Base-by-base conservation (phyloP, 2,888 invertebrate species). In the Anagyrus pseudococci region DNA sequence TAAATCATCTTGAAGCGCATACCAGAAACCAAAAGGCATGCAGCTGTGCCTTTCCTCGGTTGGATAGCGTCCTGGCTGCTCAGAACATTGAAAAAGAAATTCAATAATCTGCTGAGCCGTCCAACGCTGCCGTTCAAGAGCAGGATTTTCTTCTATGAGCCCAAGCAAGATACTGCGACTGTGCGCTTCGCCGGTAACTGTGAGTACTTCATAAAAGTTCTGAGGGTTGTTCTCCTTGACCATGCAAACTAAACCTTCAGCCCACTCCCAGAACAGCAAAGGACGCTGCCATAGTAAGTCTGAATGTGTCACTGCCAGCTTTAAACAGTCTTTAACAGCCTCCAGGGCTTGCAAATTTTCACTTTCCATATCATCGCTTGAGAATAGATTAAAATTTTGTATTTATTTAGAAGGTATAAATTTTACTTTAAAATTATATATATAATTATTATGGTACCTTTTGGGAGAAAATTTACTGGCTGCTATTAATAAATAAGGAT, bases 11-110 rank as follows among this genome's bases (percentile, higher is more conserved):
- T 96, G 96, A 56, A 96, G 81, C 59, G 91, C 89, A 78, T 93
- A 96, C 96, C 96, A 96, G 80, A 96, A 94, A 2, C 92, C 91
- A 82, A 96, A 90, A 0, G 94, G 88, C 68, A 94, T 85, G 64
- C 89, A 91, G 75, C 95, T 96, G 66, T 92, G 88, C 0, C 88
- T 90, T 82, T 96, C 97, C 74, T 96, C 93, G 3, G 91, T 85
- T 0, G 96, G 96, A 82, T 93, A 96, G 69, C 90, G 87, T 0
- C 96, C 96, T 8, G 90, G 88, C 67, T 89, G 87, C 66, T 89
- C 89, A 46, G 93, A 92, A 74, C 94, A 94, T 59, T 89, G 87
- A 56, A 96, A 81, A 65, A 95, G 84, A 59, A 92, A 84, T 66
- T 89, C 86, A 0, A 96, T 85, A 46, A 94, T 77, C 61, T 87